These are phyloP conservation scores for Dioctria linearis DNA, from an alignment of 2,888 invertebrate genomes.

Conservation along the genomic window DNA sequence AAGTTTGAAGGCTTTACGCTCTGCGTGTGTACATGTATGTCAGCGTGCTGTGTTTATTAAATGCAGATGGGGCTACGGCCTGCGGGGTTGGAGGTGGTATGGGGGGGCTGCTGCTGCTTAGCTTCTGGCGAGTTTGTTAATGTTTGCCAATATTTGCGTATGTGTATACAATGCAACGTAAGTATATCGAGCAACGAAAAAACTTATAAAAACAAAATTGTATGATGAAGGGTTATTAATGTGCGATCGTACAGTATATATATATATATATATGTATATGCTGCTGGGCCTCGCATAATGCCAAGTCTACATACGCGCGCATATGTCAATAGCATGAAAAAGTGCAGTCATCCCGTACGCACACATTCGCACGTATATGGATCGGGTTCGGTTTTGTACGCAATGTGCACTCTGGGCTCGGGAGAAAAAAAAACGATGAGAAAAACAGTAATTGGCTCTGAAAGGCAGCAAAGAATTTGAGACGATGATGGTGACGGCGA, in stretches of 20 bases:
- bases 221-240: constrained; percentile 54
- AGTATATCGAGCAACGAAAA: constrained; percentile 46
- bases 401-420: constrained; percentile 44
- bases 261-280: background rate
- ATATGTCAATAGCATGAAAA: constrained; percentile 51
- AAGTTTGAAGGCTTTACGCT: constrained; percentile 61
- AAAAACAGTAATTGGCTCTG: constrained; percentile 52
- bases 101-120: constrained; percentile 9
- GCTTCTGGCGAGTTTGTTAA: constrained; percentile 35
- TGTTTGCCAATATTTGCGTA: constrained; percentile 53
- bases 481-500: constrained; percentile 46
- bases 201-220: constrained; percentile 50
- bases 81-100: background rate
- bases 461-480: constrained; percentile 52
- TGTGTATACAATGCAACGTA: constrained; percentile 40
- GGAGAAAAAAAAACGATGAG: constrained; percentile 25
- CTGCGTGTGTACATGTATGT: constrained; percentile 53
- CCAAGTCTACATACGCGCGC: constrained; percentile 17
- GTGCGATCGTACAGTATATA: constrained; percentile 23
- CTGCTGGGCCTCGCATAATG: background rate
- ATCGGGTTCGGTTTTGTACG: constrained; percentile 44
- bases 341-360: constrained; percentile 46
- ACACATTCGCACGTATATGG: constrained; percentile 31
- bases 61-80: background rate
- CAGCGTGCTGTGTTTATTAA: constrained; percentile 49